phyloP scores from a whole-genome alignment of 2,888 invertebrate genomes.

The Antheraea yamamai region DNA sequence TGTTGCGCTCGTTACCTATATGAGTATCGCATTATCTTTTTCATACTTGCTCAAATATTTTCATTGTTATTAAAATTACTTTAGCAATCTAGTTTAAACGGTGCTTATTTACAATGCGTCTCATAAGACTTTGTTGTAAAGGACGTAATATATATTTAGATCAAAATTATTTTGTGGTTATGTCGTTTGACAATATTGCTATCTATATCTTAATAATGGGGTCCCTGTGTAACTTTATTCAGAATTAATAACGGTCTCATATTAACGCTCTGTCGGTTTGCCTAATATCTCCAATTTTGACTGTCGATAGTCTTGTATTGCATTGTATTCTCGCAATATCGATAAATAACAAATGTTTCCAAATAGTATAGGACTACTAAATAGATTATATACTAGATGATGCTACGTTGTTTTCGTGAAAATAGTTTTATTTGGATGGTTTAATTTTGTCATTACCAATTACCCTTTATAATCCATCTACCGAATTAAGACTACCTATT shows the following conservation, averaged over 20 bases:
- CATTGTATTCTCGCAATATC: not conserved
- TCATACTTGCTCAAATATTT: constrained; percentile 33
- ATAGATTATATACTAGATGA: not conserved
- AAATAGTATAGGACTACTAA: not conserved
- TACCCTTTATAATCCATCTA: too few relatives aligned
- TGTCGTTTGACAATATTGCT: not conserved
- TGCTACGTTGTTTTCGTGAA: too few relatives aligned
- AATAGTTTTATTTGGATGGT: too few relatives aligned
- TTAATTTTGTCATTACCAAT: too few relatives aligned
- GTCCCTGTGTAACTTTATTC: not conserved
- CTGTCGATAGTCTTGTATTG: not conserved
- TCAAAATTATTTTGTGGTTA: not conserved
- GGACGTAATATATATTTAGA: not conserved
- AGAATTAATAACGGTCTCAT: not conserved
- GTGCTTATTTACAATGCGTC: not conserved
- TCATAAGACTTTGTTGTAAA: not conserved
- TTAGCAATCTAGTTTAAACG: constrained; percentile 1
- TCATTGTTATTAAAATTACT: constrained; percentile 15
- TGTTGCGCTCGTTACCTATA: constrained; percentile 8
- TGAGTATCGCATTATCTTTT: constrained; percentile 14
- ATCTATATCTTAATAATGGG: not conserved
- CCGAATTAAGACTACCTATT: too few relatives aligned
- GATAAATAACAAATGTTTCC: not conserved
- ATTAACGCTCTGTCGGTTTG: not conserved
- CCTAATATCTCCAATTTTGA: not conserved